These are phyloP conservation scores for Carposina sasakii DNA, from an alignment of 1,140 invertebrate genomes.

Conservation along the genomic window DNA sequence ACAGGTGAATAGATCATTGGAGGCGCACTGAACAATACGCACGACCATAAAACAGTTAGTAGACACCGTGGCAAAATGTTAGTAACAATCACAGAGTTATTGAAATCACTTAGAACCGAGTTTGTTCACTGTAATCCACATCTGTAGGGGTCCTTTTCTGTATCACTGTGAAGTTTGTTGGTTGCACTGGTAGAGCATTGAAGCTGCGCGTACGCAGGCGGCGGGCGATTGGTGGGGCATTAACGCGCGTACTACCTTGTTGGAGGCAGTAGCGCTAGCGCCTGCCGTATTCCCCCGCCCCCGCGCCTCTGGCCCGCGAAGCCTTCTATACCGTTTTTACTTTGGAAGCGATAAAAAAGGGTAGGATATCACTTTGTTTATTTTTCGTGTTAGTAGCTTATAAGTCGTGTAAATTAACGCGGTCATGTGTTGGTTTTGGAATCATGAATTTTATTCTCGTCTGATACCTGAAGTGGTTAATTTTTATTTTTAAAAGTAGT, in stretches of 20 bases:
- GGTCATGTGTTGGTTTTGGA: conserved; percentile 26
- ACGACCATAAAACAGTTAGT: conserved; percentile 64
- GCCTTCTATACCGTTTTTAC: conserved; percentile 59
- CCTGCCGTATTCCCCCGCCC: conserved; percentile 32
- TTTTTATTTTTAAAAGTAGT: too few species aligned
- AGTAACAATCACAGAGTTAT: conserved; percentile 25
- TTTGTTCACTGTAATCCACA: conserved; percentile 59
- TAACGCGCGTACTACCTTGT: conserved; percentile 62
- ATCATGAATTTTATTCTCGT: conserved; percentile 46
- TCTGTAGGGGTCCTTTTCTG: conserved; percentile 27
- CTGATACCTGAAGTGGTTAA: too few species aligned
- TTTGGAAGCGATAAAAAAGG: conserved; percentile 64
- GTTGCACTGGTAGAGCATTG: conserved; percentile 11
- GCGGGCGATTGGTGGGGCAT: conserved; percentile 54
- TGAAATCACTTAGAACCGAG: conserved; percentile 19
- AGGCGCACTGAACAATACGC: conserved; percentile 57
- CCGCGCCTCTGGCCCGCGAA: conserved; percentile 30
- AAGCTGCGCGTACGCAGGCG: conserved; percentile 51
- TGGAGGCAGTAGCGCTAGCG: conserved; percentile 66
- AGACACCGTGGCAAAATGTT: conserved; percentile 37
- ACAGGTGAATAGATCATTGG: conserved; percentile 67
- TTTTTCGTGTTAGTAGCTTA: conserved; percentile 69
- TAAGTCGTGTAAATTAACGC: conserved; percentile 62
- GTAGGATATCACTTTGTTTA: conserved; percentile 65
- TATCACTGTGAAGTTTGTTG: conserved; percentile 12